Percentiles rank a stretch among this genome's conserved stretches.
phyloP scores from a whole-genome alignment of 2,113 vertebrate genomes.

The Microtus oregoni region DNA sequence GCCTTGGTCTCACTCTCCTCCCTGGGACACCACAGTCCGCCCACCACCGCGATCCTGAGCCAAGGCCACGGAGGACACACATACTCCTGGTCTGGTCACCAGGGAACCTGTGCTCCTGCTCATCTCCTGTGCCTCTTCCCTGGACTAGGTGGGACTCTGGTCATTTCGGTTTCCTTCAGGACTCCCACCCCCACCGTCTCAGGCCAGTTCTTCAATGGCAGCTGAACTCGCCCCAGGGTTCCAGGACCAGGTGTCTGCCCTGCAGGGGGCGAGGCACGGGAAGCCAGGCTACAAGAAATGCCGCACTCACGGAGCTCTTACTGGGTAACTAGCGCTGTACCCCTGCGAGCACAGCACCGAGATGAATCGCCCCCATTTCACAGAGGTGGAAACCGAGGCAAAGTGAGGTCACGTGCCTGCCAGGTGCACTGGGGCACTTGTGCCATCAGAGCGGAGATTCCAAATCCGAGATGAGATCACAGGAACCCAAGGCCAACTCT shows the following conservation, averaged over 20 bases:
- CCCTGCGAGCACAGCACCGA: not conserved
- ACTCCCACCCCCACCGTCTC: not conserved
- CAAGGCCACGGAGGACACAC: accelerated
- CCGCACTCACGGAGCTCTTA: not conserved
- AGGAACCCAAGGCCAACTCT: not conserved
- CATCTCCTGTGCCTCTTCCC: not conserved
- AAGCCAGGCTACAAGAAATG: too few relatives aligned
- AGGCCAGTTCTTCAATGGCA: not conserved
- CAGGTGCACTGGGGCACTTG: too few relatives aligned
- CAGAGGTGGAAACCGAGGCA: slow-evolving; percentile 23
- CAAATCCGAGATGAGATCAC: not conserved
- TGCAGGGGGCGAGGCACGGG: not conserved
- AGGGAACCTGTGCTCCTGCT: not conserved
- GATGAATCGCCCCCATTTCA: not conserved
- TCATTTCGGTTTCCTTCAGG: not conserved
- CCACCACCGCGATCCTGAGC: not conserved
- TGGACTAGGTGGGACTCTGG: not conserved
- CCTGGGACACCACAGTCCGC: not conserved
- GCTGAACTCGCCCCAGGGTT: not conserved
- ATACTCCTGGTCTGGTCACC: not conserved
- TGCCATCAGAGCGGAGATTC: not conserved
- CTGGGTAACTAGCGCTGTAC: not conserved
- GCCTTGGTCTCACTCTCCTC: not conserved
- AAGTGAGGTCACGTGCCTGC: not conserved
- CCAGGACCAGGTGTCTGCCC: slow-evolving; percentile 34